Evolutionary conservation across 1,140 invertebrate genomes (phyloP).

Genomic region (Archivesica marissinica): DNA sequence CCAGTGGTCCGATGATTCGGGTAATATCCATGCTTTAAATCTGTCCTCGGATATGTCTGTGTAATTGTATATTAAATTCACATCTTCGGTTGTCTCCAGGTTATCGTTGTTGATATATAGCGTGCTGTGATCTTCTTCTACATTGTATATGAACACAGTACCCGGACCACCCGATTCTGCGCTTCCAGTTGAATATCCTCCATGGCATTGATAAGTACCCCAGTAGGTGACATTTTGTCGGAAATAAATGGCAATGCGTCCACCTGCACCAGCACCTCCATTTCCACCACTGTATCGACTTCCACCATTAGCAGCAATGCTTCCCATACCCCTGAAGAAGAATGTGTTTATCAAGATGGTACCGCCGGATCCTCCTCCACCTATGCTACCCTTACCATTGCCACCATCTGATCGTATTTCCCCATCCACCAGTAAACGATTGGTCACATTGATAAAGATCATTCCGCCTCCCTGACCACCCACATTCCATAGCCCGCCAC

Average conservation of each 20-base stretch:
- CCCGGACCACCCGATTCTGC: slow-evolving; percentile 75
- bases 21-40: slow-evolving; percentile 78
- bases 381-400: slow-evolving; percentile 56
- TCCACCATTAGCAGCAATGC: slow-evolving; percentile 77
- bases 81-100: slow-evolving; percentile 36
- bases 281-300: slow-evolving; percentile 59
- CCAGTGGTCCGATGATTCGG: slow-evolving; percentile 67
- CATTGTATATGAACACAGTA: slow-evolving; percentile 72
- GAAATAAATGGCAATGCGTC: slow-evolving; percentile 75
- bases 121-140: slow-evolving; percentile 69
- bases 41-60: slow-evolving; percentile 69
- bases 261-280: slow-evolving; percentile 76
- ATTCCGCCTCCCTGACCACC: slow-evolving; percentile 74
- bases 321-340: slow-evolving; percentile 71
- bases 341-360: slow-evolving; percentile 71
- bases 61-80: slow-evolving; percentile 69
- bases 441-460: slow-evolving; percentile 67
- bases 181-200: slow-evolving; percentile 60
- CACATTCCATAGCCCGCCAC: slow-evolving; percentile 66
- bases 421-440: slow-evolving; percentile 70
- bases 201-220: slow-evolving; percentile 73
- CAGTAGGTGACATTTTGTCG: slow-evolving; percentile 74
- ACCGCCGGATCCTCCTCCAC: slow-evolving; percentile 76
- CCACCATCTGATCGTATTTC: slow-evolving; percentile 72
- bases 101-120: slow-evolving; percentile 73